Evolutionary conservation across 2,888 invertebrate species (phyloP), one percentile per base, ranked within the genome.

Genomic region (Lithophane semibrunnea): DNA sequence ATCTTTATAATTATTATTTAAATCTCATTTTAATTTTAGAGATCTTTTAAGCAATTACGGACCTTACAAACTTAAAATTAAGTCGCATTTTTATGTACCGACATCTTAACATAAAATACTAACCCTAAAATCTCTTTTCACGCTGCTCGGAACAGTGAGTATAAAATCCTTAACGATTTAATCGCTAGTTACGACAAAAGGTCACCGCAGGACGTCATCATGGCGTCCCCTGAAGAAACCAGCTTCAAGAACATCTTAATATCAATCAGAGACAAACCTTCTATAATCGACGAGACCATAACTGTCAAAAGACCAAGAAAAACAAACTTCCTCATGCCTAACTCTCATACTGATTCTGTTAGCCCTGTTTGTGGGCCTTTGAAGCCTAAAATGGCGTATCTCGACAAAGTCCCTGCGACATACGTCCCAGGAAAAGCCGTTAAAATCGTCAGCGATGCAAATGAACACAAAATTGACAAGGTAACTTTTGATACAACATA

Each of bases 361-460:
- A 94, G 94, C 80, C 96, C 96, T 0, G 68, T 93, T 0, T 79
- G 88, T 2, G 94, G 93, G 24, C 71, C 87, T 0, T 83, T 94
- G 0, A 94, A 94, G 73, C 97, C 97, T 0, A 96, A 96, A 92
- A 92, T 95, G 87, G 97, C 96, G 56, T 97, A 95, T 88, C 12
- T 94, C 3, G 96, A 96, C 58, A 94, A 94, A 83, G 95, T 95
- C 0, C 92, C 95, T 0, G 77, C 93, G 0, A 93, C 91, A 0
- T 96, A 97, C 82, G 96, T 97, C 56, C 98, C 98, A 0, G 98
- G 98, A 2, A 98, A 98, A 92, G 98, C 98, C 0, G 98, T 98
- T 21, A 98, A 98, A 94, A 97, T 98, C 49, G 96, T 98, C 89
- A 97, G 97, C 68, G 97, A 97, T 75, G 93, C 89, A 0, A 96